phyloP scores from a whole-genome alignment of 2,888 invertebrate species.

The Chrysopilus asiliformis region DNA sequence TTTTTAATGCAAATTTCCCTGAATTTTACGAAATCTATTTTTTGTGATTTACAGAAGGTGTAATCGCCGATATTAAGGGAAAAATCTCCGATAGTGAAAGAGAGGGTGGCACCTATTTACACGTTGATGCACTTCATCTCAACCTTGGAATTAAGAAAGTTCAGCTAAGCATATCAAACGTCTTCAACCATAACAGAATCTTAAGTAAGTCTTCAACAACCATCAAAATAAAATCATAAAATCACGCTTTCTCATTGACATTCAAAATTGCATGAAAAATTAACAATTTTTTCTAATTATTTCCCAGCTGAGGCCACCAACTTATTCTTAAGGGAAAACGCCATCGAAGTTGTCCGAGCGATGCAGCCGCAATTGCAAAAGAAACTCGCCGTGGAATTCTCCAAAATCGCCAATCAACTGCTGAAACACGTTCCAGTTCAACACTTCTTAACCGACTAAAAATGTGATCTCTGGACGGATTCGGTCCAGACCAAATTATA shows the following conservation, averaged over 20 bases:
- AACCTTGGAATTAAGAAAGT: slow-evolving; percentile 47
- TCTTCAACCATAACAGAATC: slow-evolving; percentile 55
- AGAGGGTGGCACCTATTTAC: slow-evolving; percentile 41
- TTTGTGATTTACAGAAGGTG: slow-evolving; percentile 37
- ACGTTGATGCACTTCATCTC: slow-evolving; percentile 47
- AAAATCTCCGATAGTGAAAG: slow-evolving; percentile 38
- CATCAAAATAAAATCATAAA: background rate
- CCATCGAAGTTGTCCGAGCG: slow-evolving; percentile 50
- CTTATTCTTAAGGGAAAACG: slow-evolving; percentile 54
- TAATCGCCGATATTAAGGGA: slow-evolving; percentile 45
- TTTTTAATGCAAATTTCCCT: background rate
- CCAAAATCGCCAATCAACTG: slow-evolving; percentile 50
- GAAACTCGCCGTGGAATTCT: slow-evolving; percentile 49
- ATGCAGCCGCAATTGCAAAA: slow-evolving; percentile 55
- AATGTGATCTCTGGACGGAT: no score
- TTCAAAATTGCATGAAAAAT: background rate
- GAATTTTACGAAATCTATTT: background rate
- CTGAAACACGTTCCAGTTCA: slow-evolving; percentile 49
- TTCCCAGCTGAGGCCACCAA: slow-evolving; percentile 57
- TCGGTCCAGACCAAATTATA: no score
- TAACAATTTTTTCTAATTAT: no score
- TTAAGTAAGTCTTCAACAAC: slow-evolving; percentile 45
- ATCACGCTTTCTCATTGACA: background rate
- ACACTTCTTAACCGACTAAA: slow-evolving; percentile 38
- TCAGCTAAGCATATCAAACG: slow-evolving; percentile 49